A percentile compares a stretch with the other conserved stretches of the same genome.
Conservation (phyloP, 1,140 invertebrate species). For the Rhyacophila brunnea region DNA sequence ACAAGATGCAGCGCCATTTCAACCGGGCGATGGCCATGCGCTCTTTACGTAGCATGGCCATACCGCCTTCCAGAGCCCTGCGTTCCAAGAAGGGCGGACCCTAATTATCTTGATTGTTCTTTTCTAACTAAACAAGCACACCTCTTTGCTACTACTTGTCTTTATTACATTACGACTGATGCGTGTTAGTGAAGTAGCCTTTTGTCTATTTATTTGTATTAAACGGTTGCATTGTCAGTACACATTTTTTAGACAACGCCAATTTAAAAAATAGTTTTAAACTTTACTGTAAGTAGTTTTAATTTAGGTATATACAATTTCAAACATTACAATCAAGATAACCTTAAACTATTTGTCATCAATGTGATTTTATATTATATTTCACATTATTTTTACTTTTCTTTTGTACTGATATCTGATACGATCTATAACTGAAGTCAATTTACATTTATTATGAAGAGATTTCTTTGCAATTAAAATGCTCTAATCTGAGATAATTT, state of each 20-base stretch:
- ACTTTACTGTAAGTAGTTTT: no score
- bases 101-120: slow-evolving; percentile 34
- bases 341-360: no score
- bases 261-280: neutral
- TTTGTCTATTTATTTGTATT: slow-evolving; percentile 26
- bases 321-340: no score
- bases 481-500: no score
- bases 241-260: neutral
- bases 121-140: slow-evolving; percentile 24
- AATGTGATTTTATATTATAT: no score
- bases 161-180: slow-evolving; percentile 35
- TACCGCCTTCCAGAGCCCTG: slow-evolving; percentile 40
- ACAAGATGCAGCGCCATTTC: slow-evolving; percentile 74
- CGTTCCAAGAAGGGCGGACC: slow-evolving; percentile 47
- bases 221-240: slow-evolving; percentile 33
- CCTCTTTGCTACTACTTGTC: slow-evolving; percentile 33
- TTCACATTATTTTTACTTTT: no score
- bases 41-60: slow-evolving; percentile 60
- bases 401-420: no score
- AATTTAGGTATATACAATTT: no score
- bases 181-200: slow-evolving; percentile 26
- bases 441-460: no score
- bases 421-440: no score
- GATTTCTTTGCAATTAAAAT: no score
- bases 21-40: slow-evolving; percentile 85